Conservation (phyloP, 2,888 invertebrate species). For the Caenorhabditis wallacei region DNA sequence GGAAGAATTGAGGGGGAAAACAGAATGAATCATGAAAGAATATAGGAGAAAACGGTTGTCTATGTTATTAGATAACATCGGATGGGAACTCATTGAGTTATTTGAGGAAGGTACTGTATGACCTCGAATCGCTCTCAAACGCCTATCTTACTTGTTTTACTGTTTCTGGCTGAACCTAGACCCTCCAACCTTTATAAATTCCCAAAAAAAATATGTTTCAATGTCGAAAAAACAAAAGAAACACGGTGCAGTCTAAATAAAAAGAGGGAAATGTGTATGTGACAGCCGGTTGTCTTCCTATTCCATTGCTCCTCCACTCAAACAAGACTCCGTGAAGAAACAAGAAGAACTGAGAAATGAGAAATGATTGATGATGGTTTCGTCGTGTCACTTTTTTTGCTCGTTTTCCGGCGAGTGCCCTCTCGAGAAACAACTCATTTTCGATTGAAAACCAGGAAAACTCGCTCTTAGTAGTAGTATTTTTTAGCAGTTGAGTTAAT, state of each 20-base stretch:
- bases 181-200: not conserved
- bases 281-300: constrained; percentile 31
- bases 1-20: not conserved
- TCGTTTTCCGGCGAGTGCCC: constrained; percentile 8
- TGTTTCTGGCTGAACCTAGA: not conserved
- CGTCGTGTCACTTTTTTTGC: constrained; percentile 42
- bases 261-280: constrained; percentile 38
- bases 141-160: no score
- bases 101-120: not conserved
- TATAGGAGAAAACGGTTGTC: not conserved
- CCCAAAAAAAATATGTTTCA: not conserved
- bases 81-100: constrained; percentile 3
- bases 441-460: not conserved
- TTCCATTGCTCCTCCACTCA: constrained; percentile 6
- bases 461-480: not conserved
- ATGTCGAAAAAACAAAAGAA: constrained; percentile 9
- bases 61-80: constrained; percentile 1
- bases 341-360: constrained; percentile 56
- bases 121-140: no score
- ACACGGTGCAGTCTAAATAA: constrained; percentile 8
- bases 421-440: constrained; percentile 27
- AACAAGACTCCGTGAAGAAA: constrained; percentile 14
- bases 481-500: not conserved
- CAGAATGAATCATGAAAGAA: not conserved
- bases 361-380: constrained; percentile 64